phyloP scores from a whole-genome alignment of 2,113 vertebrate genomes.

The Rhynchomys soricoides region DNA sequence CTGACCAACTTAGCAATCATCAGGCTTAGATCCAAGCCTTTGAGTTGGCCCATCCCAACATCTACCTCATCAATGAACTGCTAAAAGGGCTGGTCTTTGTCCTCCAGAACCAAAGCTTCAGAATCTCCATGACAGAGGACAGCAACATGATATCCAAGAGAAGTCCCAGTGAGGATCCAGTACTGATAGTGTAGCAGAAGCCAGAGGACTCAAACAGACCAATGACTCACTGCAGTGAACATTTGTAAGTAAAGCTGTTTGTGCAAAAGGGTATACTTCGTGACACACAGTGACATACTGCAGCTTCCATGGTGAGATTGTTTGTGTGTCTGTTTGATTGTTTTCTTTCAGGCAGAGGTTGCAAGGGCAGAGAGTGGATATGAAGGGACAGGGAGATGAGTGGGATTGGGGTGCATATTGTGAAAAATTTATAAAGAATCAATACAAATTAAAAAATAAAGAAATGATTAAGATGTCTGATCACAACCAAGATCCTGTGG shows the following conservation, averaged over 20 bases:
- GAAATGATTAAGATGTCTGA: neutral
- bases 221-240: neutral
- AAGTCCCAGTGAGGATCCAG: neutral
- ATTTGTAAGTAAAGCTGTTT: neutral
- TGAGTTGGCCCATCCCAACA: neutral
- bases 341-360: neutral
- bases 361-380: neutral
- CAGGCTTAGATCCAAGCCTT: neutral
- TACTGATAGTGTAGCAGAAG: neutral
- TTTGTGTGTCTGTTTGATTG: neutral
- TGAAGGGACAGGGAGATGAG: neutral
- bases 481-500: neutral
- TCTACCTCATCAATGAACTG: neutral
- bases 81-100: neutral
- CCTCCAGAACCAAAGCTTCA: neutral
- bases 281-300: neutral
- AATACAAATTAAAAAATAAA: neutral
- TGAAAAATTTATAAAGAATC: neutral
- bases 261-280: neutral
- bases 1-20: neutral
- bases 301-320: neutral
- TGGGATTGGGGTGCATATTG: neutral
- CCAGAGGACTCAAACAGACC: neutral
- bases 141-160: neutral
- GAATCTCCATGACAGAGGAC: neutral